A percentile compares a stretch with the other conserved stretches of the same genome.
Conservation (phyloP, 2,888 invertebrate species). For the Andrena hattorfiana region DNA sequence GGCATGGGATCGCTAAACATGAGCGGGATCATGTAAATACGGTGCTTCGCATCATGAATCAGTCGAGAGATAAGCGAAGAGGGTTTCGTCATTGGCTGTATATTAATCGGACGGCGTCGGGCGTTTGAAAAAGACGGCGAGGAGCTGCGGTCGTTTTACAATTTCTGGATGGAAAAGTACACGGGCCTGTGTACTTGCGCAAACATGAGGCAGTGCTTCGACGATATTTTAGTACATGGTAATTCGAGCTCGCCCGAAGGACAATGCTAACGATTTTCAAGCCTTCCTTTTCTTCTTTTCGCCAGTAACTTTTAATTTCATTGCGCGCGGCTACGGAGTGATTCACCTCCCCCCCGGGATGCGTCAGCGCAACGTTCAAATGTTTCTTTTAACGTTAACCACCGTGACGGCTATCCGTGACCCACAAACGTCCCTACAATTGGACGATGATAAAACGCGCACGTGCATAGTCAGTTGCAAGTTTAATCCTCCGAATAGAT, state of each 20-base stretch:
- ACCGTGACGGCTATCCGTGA: slow-evolving; percentile 40
- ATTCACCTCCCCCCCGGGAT: slow-evolving; percentile 46
- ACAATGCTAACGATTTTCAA: background rate
- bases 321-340: slow-evolving; percentile 13
- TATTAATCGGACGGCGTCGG: slow-evolving; percentile 6
- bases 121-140: background rate
- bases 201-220: slow-evolving; percentile 71
- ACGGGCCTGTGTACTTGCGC: slow-evolving; percentile 15
- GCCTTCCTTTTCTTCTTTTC: background rate
- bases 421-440: slow-evolving; percentile 36
- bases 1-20: background rate
- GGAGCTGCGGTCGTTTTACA: slow-evolving; percentile 5
- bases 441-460: slow-evolving; percentile 10
- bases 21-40: slow-evolving; percentile 7
- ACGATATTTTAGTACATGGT: slow-evolving; percentile 73
- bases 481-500: background rate
- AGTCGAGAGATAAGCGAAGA: slow-evolving; percentile 34
- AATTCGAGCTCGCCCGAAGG: slow-evolving; percentile 48
- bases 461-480: background rate
- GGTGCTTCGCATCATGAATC: slow-evolving; percentile 12
- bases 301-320: slow-evolving; percentile 29
- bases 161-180: slow-evolving; percentile 37
- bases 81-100: slow-evolving; percentile 16
- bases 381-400: slow-evolving; percentile 48
- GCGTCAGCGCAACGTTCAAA: slow-evolving; percentile 48